Conservation (phyloP, 53 echinoderm and acorn worm species). For the Antedon mediterranea region DNA sequence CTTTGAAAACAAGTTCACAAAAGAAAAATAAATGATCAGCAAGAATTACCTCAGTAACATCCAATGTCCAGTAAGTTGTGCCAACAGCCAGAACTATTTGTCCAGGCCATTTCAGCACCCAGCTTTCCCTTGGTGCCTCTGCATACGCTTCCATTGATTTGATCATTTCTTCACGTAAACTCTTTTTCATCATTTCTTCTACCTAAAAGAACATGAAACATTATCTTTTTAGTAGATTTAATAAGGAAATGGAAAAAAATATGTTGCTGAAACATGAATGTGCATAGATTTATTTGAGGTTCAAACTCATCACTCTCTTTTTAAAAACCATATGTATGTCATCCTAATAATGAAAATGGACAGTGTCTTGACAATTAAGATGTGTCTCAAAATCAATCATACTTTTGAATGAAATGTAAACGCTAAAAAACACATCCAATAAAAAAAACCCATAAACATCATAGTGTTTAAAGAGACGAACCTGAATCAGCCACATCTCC, state of each 20-base stretch:
- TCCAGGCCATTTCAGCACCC: conserved; percentile 88
- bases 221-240: too few relatives aligned
- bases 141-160: conserved; percentile 68
- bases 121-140: conserved; percentile 42
- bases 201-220: conserved; percentile 28
- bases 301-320: too few relatives aligned
- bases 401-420: background rate
- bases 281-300: too few relatives aligned
- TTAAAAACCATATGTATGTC: too few relatives aligned
- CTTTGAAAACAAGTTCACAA: too few relatives aligned
- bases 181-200: conserved; percentile 79
- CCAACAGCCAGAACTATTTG: conserved; percentile 73
- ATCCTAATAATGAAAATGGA: too few relatives aligned
- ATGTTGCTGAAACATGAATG: too few relatives aligned
- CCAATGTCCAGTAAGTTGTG: conserved; percentile 76
- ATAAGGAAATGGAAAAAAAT: too few relatives aligned
- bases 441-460: too few relatives aligned
- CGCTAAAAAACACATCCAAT: too few relatives aligned
- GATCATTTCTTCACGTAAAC: conserved; percentile 57
- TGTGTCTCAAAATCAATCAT: background rate
- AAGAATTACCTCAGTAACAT: conserved; percentile 82
- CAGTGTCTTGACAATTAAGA: too few relatives aligned
- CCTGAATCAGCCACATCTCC: conserved; percentile 94
- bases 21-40: background rate
- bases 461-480: conserved; percentile 7